phyloP scores from a whole-genome alignment of 2,797 vertebrate species.

The Gobio occitaniae region DNA sequence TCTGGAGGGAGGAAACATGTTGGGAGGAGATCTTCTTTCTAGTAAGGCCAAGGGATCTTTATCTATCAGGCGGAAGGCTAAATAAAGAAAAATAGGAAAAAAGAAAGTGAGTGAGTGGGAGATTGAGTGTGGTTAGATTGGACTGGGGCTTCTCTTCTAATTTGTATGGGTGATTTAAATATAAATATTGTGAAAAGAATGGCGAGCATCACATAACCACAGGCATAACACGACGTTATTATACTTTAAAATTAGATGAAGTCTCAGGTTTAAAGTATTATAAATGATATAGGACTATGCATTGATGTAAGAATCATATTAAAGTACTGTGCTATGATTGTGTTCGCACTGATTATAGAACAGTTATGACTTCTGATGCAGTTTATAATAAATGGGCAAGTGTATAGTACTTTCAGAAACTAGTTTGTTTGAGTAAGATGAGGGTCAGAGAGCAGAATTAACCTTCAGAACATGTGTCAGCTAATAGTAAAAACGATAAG shows the following conservation, averaged over 20 bases:
- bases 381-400: background rate
- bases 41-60: background rate
- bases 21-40: conserved; percentile 14
- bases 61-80: conserved; percentile 4
- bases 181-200: conserved; percentile 10
- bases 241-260: background rate
- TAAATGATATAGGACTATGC: background rate
- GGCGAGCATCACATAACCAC: background rate
- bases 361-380: background rate
- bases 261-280: background rate
- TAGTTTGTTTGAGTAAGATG: background rate
- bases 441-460: background rate
- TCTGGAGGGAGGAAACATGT: conserved; percentile 17
- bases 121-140: background rate
- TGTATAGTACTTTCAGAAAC: background rate
- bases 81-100: background rate
- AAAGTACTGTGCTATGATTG: background rate
- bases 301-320: background rate
- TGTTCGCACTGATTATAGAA: background rate
- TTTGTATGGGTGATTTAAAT: background rate
- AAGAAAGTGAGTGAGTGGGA: background rate
- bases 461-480: background rate
- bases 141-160: background rate
- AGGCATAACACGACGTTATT: background rate
- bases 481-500: background rate